A percentile compares a stretch with the other conserved stretches of the same genome.
Conservation (phyloP, 2,113 vertebrate genomes). For the Mesocricetus auratus region DNA sequence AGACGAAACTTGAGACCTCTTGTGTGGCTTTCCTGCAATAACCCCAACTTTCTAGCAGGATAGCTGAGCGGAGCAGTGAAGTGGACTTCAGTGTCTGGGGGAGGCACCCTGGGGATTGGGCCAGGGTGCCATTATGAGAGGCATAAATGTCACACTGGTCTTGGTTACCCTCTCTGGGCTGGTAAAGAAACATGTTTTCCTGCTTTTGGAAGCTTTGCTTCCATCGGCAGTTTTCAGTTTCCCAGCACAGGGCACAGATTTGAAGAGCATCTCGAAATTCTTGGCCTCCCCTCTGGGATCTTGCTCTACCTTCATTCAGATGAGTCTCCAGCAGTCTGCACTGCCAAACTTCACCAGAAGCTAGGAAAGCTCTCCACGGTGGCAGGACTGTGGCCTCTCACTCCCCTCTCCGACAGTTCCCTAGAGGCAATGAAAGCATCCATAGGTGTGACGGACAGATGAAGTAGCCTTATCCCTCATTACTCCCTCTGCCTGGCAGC, state of each 20-base stretch:
- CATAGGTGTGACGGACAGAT: not conserved
- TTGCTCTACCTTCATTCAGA: not conserved
- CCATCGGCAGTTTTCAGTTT: not conserved
- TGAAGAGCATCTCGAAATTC: not conserved
- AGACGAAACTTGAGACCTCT: not conserved
- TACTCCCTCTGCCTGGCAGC: not conserved
- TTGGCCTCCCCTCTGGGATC: not conserved
- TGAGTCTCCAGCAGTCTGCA: not conserved
- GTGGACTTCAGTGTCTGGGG: no score
- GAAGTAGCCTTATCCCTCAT: not conserved
- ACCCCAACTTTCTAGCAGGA: not conserved
- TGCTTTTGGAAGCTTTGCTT: no score
- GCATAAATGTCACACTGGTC: not conserved
- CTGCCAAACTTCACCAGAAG: not conserved
- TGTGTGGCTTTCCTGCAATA: rapidly evolving
- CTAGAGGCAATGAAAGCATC: not conserved
- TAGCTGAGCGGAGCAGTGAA: not conserved
- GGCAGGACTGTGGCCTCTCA: not conserved
- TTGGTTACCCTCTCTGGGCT: not conserved
- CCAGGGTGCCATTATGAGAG: not conserved
- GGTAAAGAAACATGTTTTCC: not conserved
- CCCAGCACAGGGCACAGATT: not conserved
- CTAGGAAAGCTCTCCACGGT: not conserved
- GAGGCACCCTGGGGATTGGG: not conserved
- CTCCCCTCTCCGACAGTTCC: not conserved